These are phyloP conservation scores for Lathamus discolor DNA, from an alignment of 2,113 vertebrate genomes.

Conservation along the genomic window DNA sequence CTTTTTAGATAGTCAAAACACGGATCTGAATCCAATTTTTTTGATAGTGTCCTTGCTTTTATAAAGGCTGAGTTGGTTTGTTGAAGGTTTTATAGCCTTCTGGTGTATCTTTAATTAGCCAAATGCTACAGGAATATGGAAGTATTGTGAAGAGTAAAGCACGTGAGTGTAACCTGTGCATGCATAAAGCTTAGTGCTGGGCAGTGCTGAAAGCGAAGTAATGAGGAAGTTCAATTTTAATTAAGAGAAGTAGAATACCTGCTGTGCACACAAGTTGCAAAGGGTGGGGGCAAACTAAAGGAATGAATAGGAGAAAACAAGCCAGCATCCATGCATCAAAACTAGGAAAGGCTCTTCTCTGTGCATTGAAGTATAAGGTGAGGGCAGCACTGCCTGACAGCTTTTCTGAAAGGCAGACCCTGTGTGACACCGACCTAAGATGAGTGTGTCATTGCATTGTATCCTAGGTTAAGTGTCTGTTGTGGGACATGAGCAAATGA, in stretches of 20 bases:
- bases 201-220: neutral
- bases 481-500: neutral
- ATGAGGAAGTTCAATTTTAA: slow-evolving; percentile 23
- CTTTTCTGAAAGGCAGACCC: neutral
- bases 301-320: neutral
- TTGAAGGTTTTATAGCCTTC: neutral
- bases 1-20: neutral
- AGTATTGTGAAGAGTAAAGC: neutral
- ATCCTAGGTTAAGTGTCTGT: slow-evolving; percentile 11
- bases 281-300: neutral
- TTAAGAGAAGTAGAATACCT: neutral
- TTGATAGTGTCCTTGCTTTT: neutral
- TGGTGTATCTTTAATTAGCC: neutral
- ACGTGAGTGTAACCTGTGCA: neutral
- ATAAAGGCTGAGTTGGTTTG: neutral
- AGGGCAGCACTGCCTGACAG: neutral
- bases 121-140: neutral
- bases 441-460: neutral
- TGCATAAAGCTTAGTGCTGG: neutral
- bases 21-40: neutral
- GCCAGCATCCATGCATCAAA: neutral
- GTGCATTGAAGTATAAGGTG: neutral
- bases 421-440: neutral
- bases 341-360: neutral
- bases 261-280: neutral